Base-by-base conservation (phyloP, 2,797 vertebrate genomes). In the Crenuchus spilurus region DNA sequence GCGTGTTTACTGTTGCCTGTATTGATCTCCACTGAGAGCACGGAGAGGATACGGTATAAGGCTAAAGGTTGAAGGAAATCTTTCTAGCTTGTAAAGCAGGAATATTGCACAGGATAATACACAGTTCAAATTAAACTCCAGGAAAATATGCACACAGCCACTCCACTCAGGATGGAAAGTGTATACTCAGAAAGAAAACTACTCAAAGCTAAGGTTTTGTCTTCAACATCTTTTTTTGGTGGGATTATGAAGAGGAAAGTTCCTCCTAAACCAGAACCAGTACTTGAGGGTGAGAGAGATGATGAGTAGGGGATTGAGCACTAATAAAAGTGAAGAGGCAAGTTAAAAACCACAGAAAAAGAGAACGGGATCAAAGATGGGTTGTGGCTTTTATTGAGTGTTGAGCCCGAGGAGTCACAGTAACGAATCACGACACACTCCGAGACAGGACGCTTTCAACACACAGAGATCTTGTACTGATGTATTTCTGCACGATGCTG, bases 1-100 rank as follows among this genome's bases (percentile, higher is more conserved):
- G 33, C 13, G 2, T 52, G 58, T 73, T 77, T 52, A 67, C 64
- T 4, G 28, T 20, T 18, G 61, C 72, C 71, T 44, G 66, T 51
- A 77, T 77, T 48, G 81, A 80, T 82, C 75, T 61, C 35, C n/a
- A 33, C 9, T 0, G 20, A 58, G 57, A 63, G 44, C 28, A 39
- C 13, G 18, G 57, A 18, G 2, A 24, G 66, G 64, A 51, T 61
- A 41, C 49, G 28, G 13, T 7, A 49, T 48, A 22, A 20, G 46
- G n/a, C 39, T 33, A 39, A 37, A 14, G 18, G 22, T 28, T 30
- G 26, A 10, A 51, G 48, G 49, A 11, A 35, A 68, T 9, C 30
- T 44, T 22, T 16, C 31, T 0, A 31, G 30, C 28, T 55, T 55
- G 49, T 52, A 52, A 14, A 26, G 49, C 2, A 7, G 35, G 3